Evolutionary conservation across 2,888 invertebrate genomes (phyloP), one percentile per base, ranked within the genome.

Genomic region (Abrostola tripartita): DNA sequence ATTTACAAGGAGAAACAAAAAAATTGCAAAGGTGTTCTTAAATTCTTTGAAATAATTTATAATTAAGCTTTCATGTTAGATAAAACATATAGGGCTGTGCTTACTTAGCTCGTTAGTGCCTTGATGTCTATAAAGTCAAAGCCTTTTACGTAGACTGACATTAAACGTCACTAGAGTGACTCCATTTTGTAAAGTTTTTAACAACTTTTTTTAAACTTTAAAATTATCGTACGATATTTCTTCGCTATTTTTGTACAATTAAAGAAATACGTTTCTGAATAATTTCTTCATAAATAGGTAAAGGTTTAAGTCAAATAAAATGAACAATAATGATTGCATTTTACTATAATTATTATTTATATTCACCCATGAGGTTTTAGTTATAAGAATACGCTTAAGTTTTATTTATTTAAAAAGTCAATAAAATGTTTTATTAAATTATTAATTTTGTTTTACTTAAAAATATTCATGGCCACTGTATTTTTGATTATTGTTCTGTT

Each of bases 341-440:
- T 91, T 86, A 83, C 87, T 88, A 85, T 83, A 83, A 83, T 82
- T 84, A 81, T 89, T 86, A 89, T 90, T 88, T 90, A 90, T 89
- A 87, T 83, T 77, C 75, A 81, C 82, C 84, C 82, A 67, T 82
- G 83, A 88, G 83, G 84, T 79, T 76, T 86, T 89, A 90, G 85
- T 76, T 87, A 52, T 94, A 93, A 91, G 90, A 70, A 87, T 92
- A 92, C 92, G 93, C 90, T 91, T 91, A 92, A 90, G 92, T 87
- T 92, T 91, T 93, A 93, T 93, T 94, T 94, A 93, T 93, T 92
- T 90, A 72, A 90, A 93, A 93, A 93, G 93, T 93, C 93, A 94
- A 93, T 93, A 93, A 93, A 92, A 92, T 90, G 90, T 90, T 87
- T 90, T 88, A 85, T 74, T 71, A 76, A 73, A 64, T 76, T 79